Percentiles rank a stretch among this genome's conserved stretches.
These are phyloP conservation scores for Coregonus ussuriensis DNA, from an alignment of 2,797 vertebrate species.

Conservation along the genomic window DNA sequence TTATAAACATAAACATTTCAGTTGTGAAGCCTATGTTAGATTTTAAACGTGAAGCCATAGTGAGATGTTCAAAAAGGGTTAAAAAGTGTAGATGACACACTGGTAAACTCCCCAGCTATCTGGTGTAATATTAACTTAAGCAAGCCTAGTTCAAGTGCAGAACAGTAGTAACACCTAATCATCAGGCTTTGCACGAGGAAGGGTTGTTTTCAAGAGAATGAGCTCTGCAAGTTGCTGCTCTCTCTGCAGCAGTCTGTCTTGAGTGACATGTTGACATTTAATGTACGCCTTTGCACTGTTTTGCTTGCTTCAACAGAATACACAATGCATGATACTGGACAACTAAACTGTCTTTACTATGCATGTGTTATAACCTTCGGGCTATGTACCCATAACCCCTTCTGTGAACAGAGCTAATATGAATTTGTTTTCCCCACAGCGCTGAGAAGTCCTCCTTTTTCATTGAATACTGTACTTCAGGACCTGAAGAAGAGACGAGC, in stretches of 20 bases:
- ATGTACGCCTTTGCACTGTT: not conserved
- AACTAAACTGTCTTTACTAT: not conserved
- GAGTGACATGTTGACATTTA: not conserved
- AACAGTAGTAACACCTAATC: slow-evolving; percentile 55
- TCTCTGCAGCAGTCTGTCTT: not conserved
- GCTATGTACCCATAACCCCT: not conserved
- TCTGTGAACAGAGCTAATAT: not conserved
- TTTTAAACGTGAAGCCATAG: not conserved
- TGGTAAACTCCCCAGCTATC: not conserved
- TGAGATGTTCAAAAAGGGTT: not conserved
- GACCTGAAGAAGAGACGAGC: not conserved
- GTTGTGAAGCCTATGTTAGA: not conserved
- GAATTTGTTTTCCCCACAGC: slow-evolving; percentile 70
- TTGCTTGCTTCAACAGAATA: not conserved
- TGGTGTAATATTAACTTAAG: slow-evolving; percentile 29
- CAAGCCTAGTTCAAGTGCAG: slow-evolving; percentile 27
- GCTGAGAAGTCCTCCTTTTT: slow-evolving; percentile 71
- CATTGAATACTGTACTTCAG: slow-evolving; percentile 76
- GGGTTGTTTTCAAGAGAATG: not conserved
- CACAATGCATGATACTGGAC: not conserved
- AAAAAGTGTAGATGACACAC: not conserved
- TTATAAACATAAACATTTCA: not conserved
- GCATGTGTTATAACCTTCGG: not conserved
- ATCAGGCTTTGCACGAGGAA: slow-evolving; percentile 10
- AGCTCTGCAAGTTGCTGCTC: not conserved